phyloP scores from a whole-genome alignment of 2,113 vertebrate genomes.

The Coracopsis vasa region DNA sequence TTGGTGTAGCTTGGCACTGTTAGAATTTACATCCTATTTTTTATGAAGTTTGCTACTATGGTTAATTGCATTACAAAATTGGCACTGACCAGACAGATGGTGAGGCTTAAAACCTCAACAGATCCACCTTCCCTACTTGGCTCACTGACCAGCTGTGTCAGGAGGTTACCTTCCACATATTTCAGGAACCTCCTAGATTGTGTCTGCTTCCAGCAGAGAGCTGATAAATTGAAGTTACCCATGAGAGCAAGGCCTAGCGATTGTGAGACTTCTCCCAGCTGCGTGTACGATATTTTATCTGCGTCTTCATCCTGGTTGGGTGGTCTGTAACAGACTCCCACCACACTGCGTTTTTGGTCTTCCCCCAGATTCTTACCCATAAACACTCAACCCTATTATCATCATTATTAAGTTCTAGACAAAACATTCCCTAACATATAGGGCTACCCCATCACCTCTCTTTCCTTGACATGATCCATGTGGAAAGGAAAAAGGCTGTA shows the following conservation, averaged over 20 bases:
- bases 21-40: neutral
- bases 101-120: neutral
- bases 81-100: neutral
- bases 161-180: neutral
- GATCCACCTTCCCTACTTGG: neutral
- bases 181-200: neutral
- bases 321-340: neutral
- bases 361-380: neutral
- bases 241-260: neutral
- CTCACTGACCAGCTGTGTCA: neutral
- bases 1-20: neutral
- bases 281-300: neutral
- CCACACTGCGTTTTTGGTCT: neutral
- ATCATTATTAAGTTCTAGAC: neutral
- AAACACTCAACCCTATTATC: neutral
- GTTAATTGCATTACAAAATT: neutral
- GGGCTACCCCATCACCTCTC: neutral
- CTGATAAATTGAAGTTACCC: neutral
- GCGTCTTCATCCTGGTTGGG: neutral
- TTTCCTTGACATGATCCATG: neutral
- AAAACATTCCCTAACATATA: neutral
- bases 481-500: neutral
- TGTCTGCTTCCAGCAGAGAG: neutral
- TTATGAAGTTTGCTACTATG: neutral
- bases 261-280: neutral